Conservation (phyloP, 2,113 vertebrate genomes). For the Mus pahari region DNA sequence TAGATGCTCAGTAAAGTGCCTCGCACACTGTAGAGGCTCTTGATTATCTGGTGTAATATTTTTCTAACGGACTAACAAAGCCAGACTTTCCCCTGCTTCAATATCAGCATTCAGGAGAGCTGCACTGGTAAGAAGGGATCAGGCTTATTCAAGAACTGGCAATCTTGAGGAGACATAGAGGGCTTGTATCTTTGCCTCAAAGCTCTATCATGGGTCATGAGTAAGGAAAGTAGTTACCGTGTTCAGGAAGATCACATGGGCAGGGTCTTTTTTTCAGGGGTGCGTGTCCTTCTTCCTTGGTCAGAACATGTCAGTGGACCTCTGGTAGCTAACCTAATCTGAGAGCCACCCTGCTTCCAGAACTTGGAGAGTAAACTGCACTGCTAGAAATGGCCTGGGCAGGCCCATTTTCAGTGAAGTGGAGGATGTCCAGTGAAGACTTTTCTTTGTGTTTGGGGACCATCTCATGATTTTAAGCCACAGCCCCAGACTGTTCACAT, state of each 20-base stretch:
- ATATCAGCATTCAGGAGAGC: background rate
- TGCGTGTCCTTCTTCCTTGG: background rate
- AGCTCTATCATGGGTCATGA: background rate
- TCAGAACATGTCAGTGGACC: background rate
- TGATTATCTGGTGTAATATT: background rate
- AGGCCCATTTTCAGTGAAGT: background rate
- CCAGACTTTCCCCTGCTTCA: background rate
- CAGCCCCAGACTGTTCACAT: background rate
- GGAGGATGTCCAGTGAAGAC: background rate
- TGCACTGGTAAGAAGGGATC: background rate
- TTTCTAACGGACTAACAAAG: background rate
- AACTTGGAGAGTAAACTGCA: background rate
- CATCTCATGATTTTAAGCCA: background rate
- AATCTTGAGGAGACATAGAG: background rate
- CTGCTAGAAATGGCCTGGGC: background rate
- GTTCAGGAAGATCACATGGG: background rate
- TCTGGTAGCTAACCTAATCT: background rate
- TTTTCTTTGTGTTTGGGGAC: background rate
- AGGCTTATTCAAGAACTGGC: background rate
- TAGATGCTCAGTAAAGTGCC: background rate
- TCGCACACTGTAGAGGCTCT: background rate
- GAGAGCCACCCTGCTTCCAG: background rate
- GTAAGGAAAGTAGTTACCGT: background rate
- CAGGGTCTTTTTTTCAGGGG: background rate
- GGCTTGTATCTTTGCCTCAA: background rate